A percentile compares a stretch with the other conserved stretches of the same genome.
phyloP scores from a whole-genome alignment of 2,888 invertebrate species.

The Acleris emargana region DNA sequence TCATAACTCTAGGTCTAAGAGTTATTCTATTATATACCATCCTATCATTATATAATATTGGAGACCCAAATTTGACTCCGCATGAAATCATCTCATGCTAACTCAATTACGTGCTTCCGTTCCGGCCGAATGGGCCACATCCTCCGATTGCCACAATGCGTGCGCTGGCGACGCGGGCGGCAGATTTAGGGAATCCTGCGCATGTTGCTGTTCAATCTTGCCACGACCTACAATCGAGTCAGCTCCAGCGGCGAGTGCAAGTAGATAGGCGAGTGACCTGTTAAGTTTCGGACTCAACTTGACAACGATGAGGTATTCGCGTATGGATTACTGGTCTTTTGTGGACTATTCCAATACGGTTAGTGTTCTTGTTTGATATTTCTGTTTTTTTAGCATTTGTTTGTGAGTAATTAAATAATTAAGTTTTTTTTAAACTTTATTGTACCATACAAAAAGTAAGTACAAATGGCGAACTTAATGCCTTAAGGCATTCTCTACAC shows the following conservation, averaged over 20 bases:
- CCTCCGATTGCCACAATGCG: slow-evolving; percentile 42
- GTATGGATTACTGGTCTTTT: slow-evolving; percentile 49
- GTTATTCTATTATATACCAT: neutral
- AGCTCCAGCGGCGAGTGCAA: neutral
- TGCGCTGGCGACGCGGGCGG: slow-evolving; percentile 30
- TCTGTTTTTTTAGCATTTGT: neutral
- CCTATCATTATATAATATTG: slow-evolving; percentile 26
- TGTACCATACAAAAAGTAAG: too few relatives aligned
- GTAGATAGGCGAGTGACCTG: neutral
- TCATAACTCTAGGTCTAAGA: neutral
- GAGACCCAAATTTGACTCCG: slow-evolving; percentile 31
- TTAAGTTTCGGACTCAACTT: neutral
- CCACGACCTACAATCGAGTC: neutral
- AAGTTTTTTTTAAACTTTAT: too few relatives aligned
- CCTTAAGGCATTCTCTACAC: too few relatives aligned
- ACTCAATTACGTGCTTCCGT: slow-evolving; percentile 56
- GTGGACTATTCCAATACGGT: slow-evolving; percentile 60
- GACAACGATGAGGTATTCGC: slow-evolving; percentile 41
- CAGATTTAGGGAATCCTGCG: slow-evolving; percentile 39
- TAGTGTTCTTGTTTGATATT: slow-evolving; percentile 43
- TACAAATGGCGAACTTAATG: too few relatives aligned
- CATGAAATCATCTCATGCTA: slow-evolving; percentile 46
- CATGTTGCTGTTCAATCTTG: neutral
- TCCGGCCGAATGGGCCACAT: slow-evolving; percentile 50
- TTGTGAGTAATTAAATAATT: too few relatives aligned